phyloP scores from a whole-genome alignment of 2,888 invertebrate species.

The Andrena camellia region DNA sequence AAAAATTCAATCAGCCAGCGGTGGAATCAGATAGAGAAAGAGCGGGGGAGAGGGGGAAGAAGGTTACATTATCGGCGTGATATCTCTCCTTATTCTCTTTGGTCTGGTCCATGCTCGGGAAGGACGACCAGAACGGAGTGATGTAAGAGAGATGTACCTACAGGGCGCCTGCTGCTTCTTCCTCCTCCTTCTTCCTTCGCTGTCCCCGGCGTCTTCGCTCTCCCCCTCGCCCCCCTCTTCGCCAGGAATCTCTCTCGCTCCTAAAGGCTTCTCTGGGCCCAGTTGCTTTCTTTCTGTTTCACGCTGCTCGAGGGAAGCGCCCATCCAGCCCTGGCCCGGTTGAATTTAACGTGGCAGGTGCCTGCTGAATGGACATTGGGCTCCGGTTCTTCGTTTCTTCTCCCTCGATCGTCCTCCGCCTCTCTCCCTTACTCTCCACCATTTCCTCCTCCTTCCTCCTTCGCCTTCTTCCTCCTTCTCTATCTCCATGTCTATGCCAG shows the following conservation, averaged over 20 bases:
- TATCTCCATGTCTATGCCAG: slow-evolving; percentile 52
- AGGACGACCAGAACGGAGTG: slow-evolving; percentile 59
- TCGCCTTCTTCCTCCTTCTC: slow-evolving; percentile 36
- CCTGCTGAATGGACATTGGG: slow-evolving; percentile 74
- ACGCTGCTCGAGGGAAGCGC: slow-evolving; percentile 35
- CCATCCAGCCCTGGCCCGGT: slow-evolving; percentile 61
- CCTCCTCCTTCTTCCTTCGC: slow-evolving; percentile 32
- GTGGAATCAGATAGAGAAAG: slow-evolving; percentile 30
- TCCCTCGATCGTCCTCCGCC: slow-evolving; percentile 14
- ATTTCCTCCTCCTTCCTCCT: slow-evolving; percentile 18
- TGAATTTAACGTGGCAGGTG: slow-evolving; percentile 78
- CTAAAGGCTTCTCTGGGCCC: not conserved
- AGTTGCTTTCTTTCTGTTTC: slow-evolving; percentile 37
- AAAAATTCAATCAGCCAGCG: slow-evolving; percentile 29
- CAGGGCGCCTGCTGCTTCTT: slow-evolving; percentile 55
- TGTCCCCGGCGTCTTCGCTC: slow-evolving; percentile 28
- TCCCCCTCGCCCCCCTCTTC: not conserved
- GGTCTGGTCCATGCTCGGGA: slow-evolving; percentile 44
- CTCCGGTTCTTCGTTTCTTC: slow-evolving; percentile 40
- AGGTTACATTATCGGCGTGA: slow-evolving; percentile 68
- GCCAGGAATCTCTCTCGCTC: not conserved
- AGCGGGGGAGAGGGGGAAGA: slow-evolving; percentile 58
- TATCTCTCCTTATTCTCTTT: slow-evolving; percentile 66
- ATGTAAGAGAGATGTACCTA: slow-evolving; percentile 73
- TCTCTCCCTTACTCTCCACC: not conserved